These are phyloP conservation scores for Parelbella ahira DNA, from an alignment of 2,888 invertebrate genomes.

Conservation along the genomic window DNA sequence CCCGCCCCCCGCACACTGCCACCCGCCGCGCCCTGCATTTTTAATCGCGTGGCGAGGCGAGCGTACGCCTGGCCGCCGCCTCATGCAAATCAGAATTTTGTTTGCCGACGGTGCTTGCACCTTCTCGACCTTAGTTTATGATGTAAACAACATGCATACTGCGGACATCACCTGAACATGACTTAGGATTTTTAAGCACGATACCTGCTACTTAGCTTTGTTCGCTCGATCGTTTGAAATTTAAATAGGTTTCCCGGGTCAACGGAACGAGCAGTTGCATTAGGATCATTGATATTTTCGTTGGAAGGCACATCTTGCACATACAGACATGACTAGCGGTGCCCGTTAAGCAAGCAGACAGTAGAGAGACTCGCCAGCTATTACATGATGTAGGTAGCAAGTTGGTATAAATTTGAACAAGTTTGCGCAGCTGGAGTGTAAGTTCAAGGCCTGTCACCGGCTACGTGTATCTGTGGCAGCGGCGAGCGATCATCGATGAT, in stretches of 20 bases:
- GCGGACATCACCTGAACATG: constrained; percentile 23
- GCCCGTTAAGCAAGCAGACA: no score
- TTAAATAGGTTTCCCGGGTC: constrained; percentile 1
- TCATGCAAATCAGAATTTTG: constrained; percentile 75
- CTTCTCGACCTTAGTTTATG: constrained; percentile 59
- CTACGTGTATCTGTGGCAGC: no score
- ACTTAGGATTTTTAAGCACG: constrained; percentile 17
- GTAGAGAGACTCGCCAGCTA: constrained; percentile 1
- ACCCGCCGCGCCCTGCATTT: constrained; percentile 73
- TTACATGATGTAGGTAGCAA: no score
- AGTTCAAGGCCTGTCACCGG: constrained; percentile 62
- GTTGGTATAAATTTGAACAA: constrained; percentile 13
- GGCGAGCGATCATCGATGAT: constrained; percentile 37
- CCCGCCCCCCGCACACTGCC: constrained; percentile 61
- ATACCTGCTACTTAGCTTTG: constrained; percentile 13
- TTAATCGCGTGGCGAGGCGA: constrained; percentile 73
- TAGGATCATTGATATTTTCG: no score
- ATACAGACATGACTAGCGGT: no score
- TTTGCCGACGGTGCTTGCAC: constrained; percentile 72
- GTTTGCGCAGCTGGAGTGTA: constrained; percentile 38
- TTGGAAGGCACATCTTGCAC: no score
- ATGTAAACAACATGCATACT: constrained; percentile 48
- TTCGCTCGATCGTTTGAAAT: constrained; percentile 2
- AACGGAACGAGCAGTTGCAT: no score
- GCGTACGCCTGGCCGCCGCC: constrained; percentile 59